Evolutionary conservation across 2,797 vertebrate species (phyloP).

Genomic region (Morus bassanus): DNA sequence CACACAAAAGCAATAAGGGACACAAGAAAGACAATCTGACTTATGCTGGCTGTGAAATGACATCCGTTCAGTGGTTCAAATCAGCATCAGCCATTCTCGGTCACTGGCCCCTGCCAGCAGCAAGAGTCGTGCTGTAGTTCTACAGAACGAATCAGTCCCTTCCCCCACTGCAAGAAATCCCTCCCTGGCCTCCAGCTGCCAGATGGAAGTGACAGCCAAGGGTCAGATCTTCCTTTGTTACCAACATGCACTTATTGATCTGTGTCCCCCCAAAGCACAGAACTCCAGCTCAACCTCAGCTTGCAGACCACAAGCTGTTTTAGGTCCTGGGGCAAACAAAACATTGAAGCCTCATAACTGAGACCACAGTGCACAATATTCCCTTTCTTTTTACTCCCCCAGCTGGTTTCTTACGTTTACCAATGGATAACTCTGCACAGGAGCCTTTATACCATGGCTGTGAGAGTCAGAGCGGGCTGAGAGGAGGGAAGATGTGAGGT

Average conservation of each 20-base stretch:
- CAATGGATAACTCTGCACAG: neutral
- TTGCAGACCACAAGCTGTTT: neutral
- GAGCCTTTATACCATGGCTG: neutral
- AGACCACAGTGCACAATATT: neutral
- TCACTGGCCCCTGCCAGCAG: neutral
- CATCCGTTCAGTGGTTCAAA: neutral
- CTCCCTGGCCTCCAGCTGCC: neutral
- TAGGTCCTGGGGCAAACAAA: neutral
- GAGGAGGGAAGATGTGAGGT: neutral
- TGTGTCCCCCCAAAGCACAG: neutral
- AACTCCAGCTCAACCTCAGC: neutral
- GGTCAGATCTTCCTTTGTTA: neutral
- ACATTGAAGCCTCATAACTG: neutral
- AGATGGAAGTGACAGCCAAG: neutral
- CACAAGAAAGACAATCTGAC: neutral
- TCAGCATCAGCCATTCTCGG: neutral
- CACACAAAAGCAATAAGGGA: neutral
- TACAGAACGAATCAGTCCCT: accelerated
- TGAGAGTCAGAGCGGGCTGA: neutral
- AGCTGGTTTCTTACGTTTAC: neutral
- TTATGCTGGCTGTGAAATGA: neutral
- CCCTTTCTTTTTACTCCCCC: neutral
- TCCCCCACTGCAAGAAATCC: neutral
- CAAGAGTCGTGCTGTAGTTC: accelerated
- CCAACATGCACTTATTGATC: neutral